Evolutionary conservation across 2,797 vertebrate genomes (phyloP).

Genomic region (Xerus rutilus): DNA sequence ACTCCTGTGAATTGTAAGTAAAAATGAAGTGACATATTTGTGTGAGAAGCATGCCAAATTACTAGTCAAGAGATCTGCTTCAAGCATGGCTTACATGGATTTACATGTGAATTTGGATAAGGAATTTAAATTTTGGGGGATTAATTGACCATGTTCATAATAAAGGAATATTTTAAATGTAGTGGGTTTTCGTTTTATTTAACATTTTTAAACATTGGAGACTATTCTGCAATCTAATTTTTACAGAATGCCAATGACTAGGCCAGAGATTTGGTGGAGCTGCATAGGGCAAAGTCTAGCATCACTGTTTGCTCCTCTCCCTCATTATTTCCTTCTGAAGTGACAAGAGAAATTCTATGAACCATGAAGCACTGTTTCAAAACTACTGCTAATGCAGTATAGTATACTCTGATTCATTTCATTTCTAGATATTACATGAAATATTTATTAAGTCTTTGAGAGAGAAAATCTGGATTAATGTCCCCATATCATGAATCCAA

Average conservation of each 20-base stretch:
- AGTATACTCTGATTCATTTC: rapidly evolving
- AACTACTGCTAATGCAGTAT: neutral
- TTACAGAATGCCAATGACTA: neutral
- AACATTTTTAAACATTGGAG: neutral
- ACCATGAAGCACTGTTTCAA: neutral
- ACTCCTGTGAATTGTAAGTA: neutral
- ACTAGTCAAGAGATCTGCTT: neutral
- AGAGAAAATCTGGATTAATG: neutral
- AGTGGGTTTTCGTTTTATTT: neutral
- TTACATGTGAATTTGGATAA: neutral
- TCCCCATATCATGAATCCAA: neutral
- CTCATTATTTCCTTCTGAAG: neutral
- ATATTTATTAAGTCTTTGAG: neutral
- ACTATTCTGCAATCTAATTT: neutral
- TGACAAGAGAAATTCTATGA: neutral
- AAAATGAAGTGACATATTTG: neutral
- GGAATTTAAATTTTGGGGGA: neutral
- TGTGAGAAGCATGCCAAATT: conserved; percentile 1
- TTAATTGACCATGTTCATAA: neutral
- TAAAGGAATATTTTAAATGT: neutral
- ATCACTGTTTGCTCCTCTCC: neutral
- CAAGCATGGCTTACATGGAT: neutral
- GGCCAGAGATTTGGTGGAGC: neutral
- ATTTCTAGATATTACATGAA: neutral
- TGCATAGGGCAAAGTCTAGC: neutral